Base-by-base conservation (phyloP, 2,113 vertebrate species). In the Tragelaphus buxtoni region DNA sequence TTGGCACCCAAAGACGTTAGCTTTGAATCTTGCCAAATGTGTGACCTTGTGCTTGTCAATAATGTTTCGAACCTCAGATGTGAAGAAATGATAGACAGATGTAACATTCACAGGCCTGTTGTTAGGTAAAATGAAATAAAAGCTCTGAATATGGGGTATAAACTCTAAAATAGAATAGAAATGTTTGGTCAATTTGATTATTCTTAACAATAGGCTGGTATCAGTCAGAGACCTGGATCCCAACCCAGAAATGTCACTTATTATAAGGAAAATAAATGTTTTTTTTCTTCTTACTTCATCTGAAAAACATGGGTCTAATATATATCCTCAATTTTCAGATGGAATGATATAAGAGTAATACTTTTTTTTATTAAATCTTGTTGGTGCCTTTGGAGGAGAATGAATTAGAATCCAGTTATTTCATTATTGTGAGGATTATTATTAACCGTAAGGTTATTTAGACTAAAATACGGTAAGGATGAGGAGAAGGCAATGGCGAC, bases 231-330 rank as follows among this genome's bases (percentile, higher is more conserved):
- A 91, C 39, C 65, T 65, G 45, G 14, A 80, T 91, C 83, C 56
- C 91, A 26, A 49, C 85, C 53, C 17, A 69, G 47, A 97, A 91
- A 53, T 90, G 13, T 79, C 63, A 65, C 14, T 42, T 77, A 69
- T 4, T 72, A 3, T 81, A 53, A 80, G 30, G 12, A 90, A 95
- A 86, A 51, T 17, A 72, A 72, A 13, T n/a, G 4, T 39, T 5
- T 84, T 79, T 30, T 81, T 47, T n/a, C 61, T 85, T 96, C 14
- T 69, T 96, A 91, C 45, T 94, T 97, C 30, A 72, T 83, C 76
- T 87, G 60, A 47, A 39, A 51, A 49, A 96, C 85, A 91, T 81
- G 32, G 30, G 20, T 11, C 51, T 81, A 53, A 53, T 91, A 51
- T 7, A 39, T 49, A 53, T 18, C 5, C 53, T 72, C 8, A 53